Conservation (phyloP, 2,113 vertebrate species). For the Lepus americanus region DNA sequence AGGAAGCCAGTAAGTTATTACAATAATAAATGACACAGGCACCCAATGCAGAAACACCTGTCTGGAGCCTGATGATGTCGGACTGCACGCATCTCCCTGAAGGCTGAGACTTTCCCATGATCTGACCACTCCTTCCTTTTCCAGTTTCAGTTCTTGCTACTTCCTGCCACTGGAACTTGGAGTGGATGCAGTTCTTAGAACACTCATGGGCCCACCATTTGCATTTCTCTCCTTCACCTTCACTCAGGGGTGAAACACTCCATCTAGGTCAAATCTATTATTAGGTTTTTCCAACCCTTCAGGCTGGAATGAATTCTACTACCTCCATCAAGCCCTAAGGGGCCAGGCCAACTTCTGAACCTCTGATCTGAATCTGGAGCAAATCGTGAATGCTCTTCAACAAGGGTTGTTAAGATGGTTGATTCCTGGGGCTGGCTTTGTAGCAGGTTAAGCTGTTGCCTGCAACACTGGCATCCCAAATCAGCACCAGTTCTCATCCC, state of each 20-base stretch:
- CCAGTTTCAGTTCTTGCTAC: background rate
- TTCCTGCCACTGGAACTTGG: background rate
- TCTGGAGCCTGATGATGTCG: fast-evolving
- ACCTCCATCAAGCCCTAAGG: fast-evolving
- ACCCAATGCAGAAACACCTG: fast-evolving
- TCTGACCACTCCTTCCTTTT: fast-evolving
- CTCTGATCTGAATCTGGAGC: background rate
- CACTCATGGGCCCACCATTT: fast-evolving
- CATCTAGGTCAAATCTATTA: fast-evolving
- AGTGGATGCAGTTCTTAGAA: fast-evolving
- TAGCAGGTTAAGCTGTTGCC: too few relatives aligned
- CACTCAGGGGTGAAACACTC: background rate
- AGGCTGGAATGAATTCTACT: background rate
- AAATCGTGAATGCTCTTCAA: background rate
- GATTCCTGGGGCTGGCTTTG: background rate
- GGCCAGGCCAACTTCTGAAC: background rate
- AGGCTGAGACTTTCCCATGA: fast-evolving
- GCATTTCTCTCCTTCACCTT: background rate
- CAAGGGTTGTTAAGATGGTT: background rate
- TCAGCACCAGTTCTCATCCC: too few relatives aligned
- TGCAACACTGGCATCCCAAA: too few relatives aligned
- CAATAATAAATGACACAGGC: fast-evolving
- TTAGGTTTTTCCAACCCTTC: background rate
- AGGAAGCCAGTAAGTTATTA: background rate
- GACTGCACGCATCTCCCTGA: fast-evolving